These are phyloP conservation scores for Rhegmatorhina hoffmannsi DNA, from an alignment of 2,113 vertebrate genomes.

Conservation along the genomic window DNA sequence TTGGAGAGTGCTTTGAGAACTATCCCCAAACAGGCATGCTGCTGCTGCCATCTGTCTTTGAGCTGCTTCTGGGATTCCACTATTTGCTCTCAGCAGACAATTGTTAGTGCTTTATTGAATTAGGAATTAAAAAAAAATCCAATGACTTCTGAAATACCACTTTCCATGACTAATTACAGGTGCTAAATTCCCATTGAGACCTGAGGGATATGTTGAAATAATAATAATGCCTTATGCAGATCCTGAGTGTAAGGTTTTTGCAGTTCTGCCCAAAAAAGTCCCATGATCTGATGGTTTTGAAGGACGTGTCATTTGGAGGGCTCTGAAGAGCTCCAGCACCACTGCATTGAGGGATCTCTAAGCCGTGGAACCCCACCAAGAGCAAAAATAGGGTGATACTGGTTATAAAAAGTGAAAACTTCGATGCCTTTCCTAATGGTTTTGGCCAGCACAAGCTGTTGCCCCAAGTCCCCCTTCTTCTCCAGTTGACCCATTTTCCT, in stretches of 20 bases:
- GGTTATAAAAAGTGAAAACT: not conserved
- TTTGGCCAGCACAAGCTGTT: not conserved
- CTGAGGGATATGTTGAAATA: fast-evolving
- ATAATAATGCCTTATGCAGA: not conserved
- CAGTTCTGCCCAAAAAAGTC: not conserved
- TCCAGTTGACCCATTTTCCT: not conserved
- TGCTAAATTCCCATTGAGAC: not conserved
- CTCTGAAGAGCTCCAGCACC: not conserved
- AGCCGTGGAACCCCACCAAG: not conserved
- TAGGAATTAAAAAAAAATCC: not conserved
- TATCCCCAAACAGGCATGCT: not conserved
- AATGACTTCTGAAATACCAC: not conserved
- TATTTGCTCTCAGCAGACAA: not conserved
- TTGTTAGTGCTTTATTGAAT: not conserved
- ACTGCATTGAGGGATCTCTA: not conserved
- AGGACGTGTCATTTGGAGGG: not conserved
- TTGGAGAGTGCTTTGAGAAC: conserved; percentile 7
- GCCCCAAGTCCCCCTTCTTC: not conserved
- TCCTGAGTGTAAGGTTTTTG: not conserved
- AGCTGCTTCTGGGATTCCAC: conserved; percentile 36
- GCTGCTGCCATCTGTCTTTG: conserved; percentile 60
- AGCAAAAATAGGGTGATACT: fast-evolving
- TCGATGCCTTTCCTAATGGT: not conserved
- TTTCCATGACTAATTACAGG: not conserved
- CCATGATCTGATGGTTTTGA: not conserved